phyloP scores from a whole-genome alignment of 2,797 vertebrate genomes.

The Pseudopleuronectes americanus region DNA sequence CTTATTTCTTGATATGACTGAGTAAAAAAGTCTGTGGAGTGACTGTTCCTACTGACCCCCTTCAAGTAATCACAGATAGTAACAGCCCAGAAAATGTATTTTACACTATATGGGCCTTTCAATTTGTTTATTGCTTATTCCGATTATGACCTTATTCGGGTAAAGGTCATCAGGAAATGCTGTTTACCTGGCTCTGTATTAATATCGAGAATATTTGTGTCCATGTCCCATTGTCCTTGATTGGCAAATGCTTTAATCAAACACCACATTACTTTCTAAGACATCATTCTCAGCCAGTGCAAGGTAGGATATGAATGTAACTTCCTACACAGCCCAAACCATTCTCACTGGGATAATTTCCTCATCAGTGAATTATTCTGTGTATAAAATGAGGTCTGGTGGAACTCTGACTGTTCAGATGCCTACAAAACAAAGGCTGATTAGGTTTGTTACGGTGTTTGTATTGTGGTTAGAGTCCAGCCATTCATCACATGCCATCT shows the following conservation, averaged over 20 bases:
- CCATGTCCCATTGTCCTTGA: background rate
- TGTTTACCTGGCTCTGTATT: no score
- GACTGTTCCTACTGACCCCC: no score
- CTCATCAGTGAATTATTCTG: background rate
- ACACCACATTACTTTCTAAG: background rate
- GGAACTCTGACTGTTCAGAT: constrained; percentile 3
- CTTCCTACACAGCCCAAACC: background rate
- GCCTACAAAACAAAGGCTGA: constrained; percentile 11
- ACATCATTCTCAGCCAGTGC: background rate
- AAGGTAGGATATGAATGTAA: background rate
- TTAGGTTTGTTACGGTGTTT: background rate
- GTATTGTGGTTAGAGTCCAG: constrained; percentile 1
- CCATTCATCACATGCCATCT: background rate
- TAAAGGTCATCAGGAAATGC: no score
- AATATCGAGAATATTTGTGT: no score
- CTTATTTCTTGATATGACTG: no score
- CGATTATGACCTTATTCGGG: no score
- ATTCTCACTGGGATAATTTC: background rate
- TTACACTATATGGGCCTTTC: no score
- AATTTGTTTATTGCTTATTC: no score
- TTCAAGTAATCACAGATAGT: no score
- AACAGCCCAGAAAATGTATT: no score
- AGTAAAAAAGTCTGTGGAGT: no score
- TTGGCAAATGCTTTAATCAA: background rate
- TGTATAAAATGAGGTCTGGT: background rate